Percentiles rank a stretch among this genome's conserved stretches.
These are phyloP conservation scores for Edolisoma coerulescens DNA, from an alignment of 2,113 vertebrate genomes.

Conservation along the genomic window DNA sequence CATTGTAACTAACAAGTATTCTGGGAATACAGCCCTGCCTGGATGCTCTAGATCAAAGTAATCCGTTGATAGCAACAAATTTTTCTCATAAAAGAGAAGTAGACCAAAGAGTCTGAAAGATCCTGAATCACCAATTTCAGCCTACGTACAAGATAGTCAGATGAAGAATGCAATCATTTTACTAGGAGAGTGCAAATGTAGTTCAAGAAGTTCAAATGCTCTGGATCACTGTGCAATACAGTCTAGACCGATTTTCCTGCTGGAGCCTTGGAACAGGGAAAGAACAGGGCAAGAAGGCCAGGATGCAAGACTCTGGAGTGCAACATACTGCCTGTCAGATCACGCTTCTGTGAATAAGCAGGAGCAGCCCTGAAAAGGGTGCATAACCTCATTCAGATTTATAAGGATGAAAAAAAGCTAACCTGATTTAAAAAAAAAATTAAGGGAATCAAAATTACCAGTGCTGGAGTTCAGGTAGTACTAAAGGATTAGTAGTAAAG, in stretches of 20 bases:
- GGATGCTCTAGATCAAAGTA: background rate
- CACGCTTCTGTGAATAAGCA: background rate
- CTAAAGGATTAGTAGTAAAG: background rate
- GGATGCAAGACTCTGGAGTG: background rate
- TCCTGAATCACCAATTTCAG: background rate
- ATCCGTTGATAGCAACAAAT: background rate
- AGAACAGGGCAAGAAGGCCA: background rate
- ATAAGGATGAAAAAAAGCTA: background rate
- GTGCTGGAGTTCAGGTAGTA: background rate
- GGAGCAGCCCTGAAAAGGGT: background rate
- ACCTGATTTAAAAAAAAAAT: background rate
- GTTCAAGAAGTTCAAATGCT: background rate
- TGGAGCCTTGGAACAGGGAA: background rate
- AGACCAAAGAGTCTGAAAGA: background rate
- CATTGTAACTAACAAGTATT: background rate
- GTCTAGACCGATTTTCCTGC: background rate
- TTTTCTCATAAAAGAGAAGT: background rate
- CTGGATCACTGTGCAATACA: background rate
- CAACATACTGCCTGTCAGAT: background rate
- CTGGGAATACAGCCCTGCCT: background rate
- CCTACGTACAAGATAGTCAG: background rate
- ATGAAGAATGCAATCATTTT: background rate
- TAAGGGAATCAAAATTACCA: background rate
- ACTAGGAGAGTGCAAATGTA: background rate
- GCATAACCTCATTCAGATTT: background rate